phyloP scores from a whole-genome alignment of 2,113 vertebrate genomes.

The Cheilinus undulatus region DNA sequence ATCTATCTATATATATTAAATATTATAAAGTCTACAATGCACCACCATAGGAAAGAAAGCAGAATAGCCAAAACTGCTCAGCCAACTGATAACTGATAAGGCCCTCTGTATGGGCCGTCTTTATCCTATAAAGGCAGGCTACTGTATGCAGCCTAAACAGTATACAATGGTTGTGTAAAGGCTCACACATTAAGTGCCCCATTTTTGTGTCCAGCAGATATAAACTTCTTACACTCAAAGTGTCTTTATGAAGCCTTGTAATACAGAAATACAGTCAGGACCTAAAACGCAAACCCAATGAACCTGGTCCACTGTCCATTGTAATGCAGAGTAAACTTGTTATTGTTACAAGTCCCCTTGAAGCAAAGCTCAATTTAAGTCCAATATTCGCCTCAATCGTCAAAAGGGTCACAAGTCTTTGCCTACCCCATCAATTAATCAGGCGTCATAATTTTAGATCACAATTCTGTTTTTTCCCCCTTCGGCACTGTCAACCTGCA shows the following conservation, averaged over 20 bases:
- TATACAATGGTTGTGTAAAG: neutral
- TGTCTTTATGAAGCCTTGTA: neutral
- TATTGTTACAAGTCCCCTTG: conserved; percentile 10
- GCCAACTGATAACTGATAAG: no score
- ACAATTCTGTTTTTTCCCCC: neutral
- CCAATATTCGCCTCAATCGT: conserved; percentile 17
- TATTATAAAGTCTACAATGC: no score
- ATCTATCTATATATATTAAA: no score
- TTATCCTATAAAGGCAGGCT: no score
- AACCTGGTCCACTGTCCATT: neutral
- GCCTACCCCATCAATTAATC: conserved; percentile 53
- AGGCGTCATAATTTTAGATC: neutral
- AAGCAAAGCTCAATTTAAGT: neutral
- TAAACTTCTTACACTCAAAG: neutral
- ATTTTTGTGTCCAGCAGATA: no score
- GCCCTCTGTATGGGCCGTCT: no score
- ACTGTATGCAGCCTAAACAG: no score
- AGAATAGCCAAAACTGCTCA: no score
- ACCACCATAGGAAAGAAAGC: no score
- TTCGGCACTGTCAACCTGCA: conserved; percentile 68
- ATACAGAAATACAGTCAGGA: neutral
- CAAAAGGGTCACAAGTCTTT: conserved; percentile 12
- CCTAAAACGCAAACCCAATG: neutral
- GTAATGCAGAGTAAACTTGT: conserved; percentile 4
- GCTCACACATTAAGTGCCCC: neutral